A percentile compares a stretch with the other conserved stretches of the same genome.
These are phyloP conservation scores for Trochalopteron elliotii DNA, from an alignment of 2,113 vertebrate genomes.

Conservation along the genomic window DNA sequence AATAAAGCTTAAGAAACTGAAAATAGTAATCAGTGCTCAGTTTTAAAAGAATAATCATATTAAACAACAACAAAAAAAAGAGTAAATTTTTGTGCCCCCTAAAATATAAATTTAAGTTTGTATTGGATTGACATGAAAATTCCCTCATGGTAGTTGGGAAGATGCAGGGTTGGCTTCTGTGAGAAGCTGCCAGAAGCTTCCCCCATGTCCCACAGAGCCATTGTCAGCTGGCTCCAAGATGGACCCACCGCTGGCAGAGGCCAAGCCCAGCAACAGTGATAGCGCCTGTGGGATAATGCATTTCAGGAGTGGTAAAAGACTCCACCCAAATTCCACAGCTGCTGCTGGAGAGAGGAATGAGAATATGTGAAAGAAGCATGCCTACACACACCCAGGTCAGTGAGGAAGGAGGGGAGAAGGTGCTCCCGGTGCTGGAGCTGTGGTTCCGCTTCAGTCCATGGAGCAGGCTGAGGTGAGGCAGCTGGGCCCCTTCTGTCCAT, in stretches of 20 bases:
- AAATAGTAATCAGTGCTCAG: not conserved
- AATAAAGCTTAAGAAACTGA: not conserved
- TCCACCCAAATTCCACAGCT: not conserved
- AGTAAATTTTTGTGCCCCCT: not conserved
- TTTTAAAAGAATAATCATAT: not conserved
- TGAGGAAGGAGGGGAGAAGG: not conserved
- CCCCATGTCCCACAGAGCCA: rapidly evolving
- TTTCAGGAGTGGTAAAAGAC: not conserved
- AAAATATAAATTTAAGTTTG: not conserved
- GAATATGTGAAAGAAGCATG: not conserved
- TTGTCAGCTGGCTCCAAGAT: too few species aligned
- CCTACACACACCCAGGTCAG: too few species aligned
- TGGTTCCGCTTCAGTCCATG: too few species aligned
- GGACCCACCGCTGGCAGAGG: rapidly evolving
- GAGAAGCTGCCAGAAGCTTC: not conserved
- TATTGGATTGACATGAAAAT: not conserved
- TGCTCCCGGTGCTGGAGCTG: rapidly evolving
- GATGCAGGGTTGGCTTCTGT: not conserved
- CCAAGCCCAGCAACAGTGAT: not conserved
- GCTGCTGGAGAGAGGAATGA: not conserved
- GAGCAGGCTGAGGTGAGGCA: too few species aligned
- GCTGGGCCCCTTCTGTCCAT: rapidly evolving
- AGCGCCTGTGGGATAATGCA: not conserved
- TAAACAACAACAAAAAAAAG: not conserved
- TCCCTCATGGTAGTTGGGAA: too few species aligned